Evolutionary conservation across 2,888 invertebrate species (phyloP), one percentile per base, ranked within the genome.

Genomic region (Mesochorus sp.): DNA sequence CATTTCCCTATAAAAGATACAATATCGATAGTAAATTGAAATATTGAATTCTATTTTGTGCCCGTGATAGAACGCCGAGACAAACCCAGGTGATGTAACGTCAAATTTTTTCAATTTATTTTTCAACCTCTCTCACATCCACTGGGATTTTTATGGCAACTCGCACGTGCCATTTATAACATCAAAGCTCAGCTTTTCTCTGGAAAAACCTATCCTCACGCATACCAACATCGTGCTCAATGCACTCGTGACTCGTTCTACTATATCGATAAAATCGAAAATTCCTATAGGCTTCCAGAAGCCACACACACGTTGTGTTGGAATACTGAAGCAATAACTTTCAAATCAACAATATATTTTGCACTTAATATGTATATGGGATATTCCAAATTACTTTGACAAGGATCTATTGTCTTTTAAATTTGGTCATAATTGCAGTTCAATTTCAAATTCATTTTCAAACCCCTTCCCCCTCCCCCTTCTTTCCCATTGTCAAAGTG

Each of bases 61-160:
- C n/a, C 14, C n/a, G 17, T 14, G 4, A 28, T 5, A 28, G 8
- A 37, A 37, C 14, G 24, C 3, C 14, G 5, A n/a, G 5, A 12
- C 17, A 8, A n/a, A 19, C 6, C 5, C 5, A 21, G 19, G 28
- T 4, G 12, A 28, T 14, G 44, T n/a, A 47, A 39, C 28, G 51
- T 39, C n/a, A 14, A 51, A 37, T 24, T 55, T 64, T 64, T 64
- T 34, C 55, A 53, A 72, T 66, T 34, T 74, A 49, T 74, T 74
- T 73, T 59, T 39, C 49, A 28, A 8, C 57, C 34, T 24, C n/a
- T 39, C 49, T 6, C 10, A 44, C 39, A 10, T 49, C 26, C n/a
- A 19, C 17, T 21, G 14, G 31, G 57, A 4, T 57, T 39, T 55
- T 66, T 34, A 28, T 51, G 37, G 6, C 37, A 73, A 66, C 51